Evolutionary conservation across 2,113 vertebrate genomes (phyloP), one percentile per base, ranked within the genome.

Genomic region (Aramus guarauna): DNA sequence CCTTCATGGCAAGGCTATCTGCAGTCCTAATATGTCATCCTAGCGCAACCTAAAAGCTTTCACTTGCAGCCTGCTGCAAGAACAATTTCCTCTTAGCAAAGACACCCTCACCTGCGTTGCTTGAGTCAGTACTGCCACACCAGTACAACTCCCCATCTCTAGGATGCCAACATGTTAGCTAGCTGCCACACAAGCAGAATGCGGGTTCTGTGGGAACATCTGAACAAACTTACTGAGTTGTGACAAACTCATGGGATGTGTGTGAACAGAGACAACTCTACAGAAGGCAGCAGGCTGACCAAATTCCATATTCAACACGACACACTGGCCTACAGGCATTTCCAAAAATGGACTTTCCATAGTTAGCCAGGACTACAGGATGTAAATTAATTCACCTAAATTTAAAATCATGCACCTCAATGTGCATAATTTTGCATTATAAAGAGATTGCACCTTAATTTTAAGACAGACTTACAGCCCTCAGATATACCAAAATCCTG

Each of bases 21-120:
- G 69, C 81, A 97, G 72, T 62, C 71, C 66, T 93, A 81, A 41
- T 0, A 79, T 22, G 43, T 66, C 82, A 78, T 62, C 66, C 88
- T 81, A 88, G 10, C 10, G 52, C 86, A 88, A 39, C 62, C n/a
- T n/a, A n/a, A 96, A 94, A 96, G 80, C 85, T 92, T 95, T 93
- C 69, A 55, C 72, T 19, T n/a, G 87, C 91, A 97, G 94, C 91
- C 78, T 96, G 86, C 66, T 94, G 80, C 81, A 75, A 91, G 64
- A 66, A 86, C 68, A 15, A 90, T 91, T 85, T 97, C 87, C 76
- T 92, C 78, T 92, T 37, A 80, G 90, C 88, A 88, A 83, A 85
- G 84, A 90, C 9, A 37, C 58, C 43, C 59, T 55, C 3, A 2
- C 59, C 59, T 21, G 18, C 6, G 43, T 30, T 89, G 58, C 37